These are phyloP conservation scores for Nematostella vectensis DNA, from an alignment of 92 coral and sea anemone genomes.

Conservation along the genomic window DNA sequence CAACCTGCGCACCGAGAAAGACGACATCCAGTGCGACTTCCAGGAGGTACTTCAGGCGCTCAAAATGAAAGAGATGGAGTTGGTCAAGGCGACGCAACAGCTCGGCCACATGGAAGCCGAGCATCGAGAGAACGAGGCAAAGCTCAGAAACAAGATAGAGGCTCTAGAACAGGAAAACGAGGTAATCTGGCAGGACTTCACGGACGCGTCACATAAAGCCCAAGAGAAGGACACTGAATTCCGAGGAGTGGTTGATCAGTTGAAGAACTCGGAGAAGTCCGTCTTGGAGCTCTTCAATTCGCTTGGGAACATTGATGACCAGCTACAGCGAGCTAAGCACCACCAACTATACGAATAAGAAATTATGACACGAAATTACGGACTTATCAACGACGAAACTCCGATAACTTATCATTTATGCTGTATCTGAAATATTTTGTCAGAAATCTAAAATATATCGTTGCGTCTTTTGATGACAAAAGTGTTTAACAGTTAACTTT, in stretches of 20 bases:
- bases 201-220: slow-evolving; percentile 61
- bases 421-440: no score
- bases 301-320: slow-evolving; percentile 70
- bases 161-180: slow-evolving; percentile 65
- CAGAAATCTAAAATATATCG: no score
- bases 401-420: no score
- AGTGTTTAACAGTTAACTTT: no score
- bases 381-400: no score
- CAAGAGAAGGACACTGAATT: slow-evolving; percentile 66
- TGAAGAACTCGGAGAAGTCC: slow-evolving; percentile 63
- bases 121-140: slow-evolving; percentile 31
- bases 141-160: slow-evolving; percentile 45
- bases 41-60: slow-evolving; percentile 32
- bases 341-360: slow-evolving; percentile 19
- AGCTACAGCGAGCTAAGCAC: slow-evolving; percentile 63
- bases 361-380: background rate
- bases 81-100: slow-evolving; percentile 49
- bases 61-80: slow-evolving; percentile 59
- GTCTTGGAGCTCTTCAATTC: slow-evolving; percentile 65
- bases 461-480: no score
- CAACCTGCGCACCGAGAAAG: slow-evolving; percentile 54
- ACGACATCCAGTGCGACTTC: slow-evolving; percentile 50
- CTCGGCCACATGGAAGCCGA: slow-evolving; percentile 44
- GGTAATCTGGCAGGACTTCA: slow-evolving; percentile 68
- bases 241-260: slow-evolving; percentile 64